phyloP scores from a whole-genome alignment of 1,140 invertebrate species.

The Caerostris darwini region DNA sequence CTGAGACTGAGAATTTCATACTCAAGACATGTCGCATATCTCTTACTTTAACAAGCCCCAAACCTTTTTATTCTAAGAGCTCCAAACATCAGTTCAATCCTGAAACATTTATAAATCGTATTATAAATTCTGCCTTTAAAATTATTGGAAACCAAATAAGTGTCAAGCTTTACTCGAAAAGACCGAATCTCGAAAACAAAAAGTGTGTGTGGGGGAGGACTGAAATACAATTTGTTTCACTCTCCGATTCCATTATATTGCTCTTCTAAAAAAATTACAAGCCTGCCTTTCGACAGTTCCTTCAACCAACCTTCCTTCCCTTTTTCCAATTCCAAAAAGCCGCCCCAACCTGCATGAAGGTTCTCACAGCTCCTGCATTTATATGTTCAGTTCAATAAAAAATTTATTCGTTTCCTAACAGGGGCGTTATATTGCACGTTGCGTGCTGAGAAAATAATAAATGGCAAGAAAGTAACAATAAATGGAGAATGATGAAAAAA shows the following conservation, averaged over 20 bases:
- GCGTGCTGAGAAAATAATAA: conserved; percentile 66
- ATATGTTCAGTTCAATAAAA: conserved; percentile 38
- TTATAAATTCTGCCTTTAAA: conserved; percentile 23
- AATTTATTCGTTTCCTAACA: conserved; percentile 18
- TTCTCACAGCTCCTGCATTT: conserved; percentile 17
- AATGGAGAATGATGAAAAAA: not conserved
- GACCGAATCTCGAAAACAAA: not conserved
- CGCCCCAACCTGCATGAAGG: not conserved
- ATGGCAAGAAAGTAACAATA: conserved; percentile 11
- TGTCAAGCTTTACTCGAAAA: not conserved
- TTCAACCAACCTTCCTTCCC: not conserved
- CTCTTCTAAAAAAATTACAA: conserved; percentile 40
- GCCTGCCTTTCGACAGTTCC: not conserved
- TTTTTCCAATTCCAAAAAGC: not conserved
- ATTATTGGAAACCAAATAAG: not conserved
- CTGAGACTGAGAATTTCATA: not conserved
- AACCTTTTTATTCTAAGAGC: not conserved
- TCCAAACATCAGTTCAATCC: not conserved
- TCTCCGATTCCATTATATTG: conserved; percentile 23
- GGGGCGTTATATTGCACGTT: conserved; percentile 50
- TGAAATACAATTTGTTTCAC: conserved; percentile 33
- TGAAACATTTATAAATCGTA: conserved; percentile 17
- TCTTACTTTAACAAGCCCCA: not conserved
- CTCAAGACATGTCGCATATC: not conserved
- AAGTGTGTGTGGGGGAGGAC: not conserved